A percentile compares a stretch with the other conserved stretches of the same genome.
These are phyloP conservation scores for Buceros bicornis DNA, from an alignment of 2,797 vertebrate genomes.

Conservation along the genomic window DNA sequence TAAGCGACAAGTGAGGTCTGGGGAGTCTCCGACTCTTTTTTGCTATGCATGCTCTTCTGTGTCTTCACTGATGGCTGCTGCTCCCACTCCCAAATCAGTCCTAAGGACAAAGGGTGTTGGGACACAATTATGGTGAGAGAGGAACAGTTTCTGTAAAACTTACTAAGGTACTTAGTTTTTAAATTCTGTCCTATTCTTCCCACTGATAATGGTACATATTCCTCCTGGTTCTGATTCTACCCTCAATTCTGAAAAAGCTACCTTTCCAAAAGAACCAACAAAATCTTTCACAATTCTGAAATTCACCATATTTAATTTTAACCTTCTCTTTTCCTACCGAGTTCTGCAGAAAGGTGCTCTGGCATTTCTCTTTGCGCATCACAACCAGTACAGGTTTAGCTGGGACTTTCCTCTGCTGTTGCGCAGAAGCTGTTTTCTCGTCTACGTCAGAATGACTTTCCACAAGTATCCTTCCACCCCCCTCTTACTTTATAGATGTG, in stretches of 20 bases:
- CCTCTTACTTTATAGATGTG: background rate
- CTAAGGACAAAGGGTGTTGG: background rate
- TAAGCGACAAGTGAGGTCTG: background rate
- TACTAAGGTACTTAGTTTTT: background rate
- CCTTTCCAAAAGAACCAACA: background rate
- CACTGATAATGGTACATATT: background rate
- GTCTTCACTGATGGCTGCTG: background rate
- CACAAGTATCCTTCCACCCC: background rate
- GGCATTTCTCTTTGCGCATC: background rate
- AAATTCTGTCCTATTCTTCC: background rate
- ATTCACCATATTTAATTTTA: background rate
- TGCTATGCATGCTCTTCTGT: background rate
- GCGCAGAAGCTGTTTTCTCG: background rate
- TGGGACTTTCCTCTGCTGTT: background rate
- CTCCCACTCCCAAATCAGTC: background rate
- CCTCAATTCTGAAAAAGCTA: background rate
- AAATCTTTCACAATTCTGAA: background rate
- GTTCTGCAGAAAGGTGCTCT: background rate
- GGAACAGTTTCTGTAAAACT: background rate
- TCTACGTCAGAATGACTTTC: background rate
- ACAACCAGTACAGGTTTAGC: background rate
- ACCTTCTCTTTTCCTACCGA: background rate
- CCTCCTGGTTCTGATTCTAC: background rate
- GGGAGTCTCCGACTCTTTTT: background rate
- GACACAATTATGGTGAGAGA: background rate